These are phyloP conservation scores for Holothuria leucospilota DNA, from an alignment of 53 echinoderm and acorn worm species.

Conservation along the genomic window DNA sequence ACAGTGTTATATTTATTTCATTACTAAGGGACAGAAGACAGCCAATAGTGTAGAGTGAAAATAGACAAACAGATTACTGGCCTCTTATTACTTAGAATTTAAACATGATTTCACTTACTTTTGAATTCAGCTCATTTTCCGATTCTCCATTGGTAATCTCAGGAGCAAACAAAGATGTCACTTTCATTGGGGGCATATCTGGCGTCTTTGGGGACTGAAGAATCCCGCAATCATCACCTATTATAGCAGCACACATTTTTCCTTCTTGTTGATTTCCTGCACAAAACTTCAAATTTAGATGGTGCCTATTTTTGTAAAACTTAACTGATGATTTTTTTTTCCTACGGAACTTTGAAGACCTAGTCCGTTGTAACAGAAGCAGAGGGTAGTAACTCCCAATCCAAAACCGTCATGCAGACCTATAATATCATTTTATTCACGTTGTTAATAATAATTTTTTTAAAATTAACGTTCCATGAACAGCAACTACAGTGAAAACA, in stretches of 20 bases:
- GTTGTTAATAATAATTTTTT: constrained; percentile 5
- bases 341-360: too few species aligned
- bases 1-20: too few species aligned
- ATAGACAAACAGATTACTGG: too few species aligned
- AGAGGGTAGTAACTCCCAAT: neutral
- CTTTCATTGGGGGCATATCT: constrained; percentile 81
- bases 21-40: too few species aligned
- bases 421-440: constrained; percentile 1
- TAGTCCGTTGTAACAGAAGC: too few species aligned
- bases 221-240: constrained; percentile 15
- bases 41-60: too few species aligned
- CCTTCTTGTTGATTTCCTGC: neutral
- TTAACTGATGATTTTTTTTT: too few species aligned
- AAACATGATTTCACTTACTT: constrained; percentile 57
- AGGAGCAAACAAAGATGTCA: constrained; percentile 83
- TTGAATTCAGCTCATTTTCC: constrained; percentile 71
- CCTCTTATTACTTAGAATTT: too few species aligned
- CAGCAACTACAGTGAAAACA: constrained; percentile 1
- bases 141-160: constrained; percentile 78
- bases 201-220: constrained; percentile 88
- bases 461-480: constrained; percentile 33
- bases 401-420: too few species aligned
- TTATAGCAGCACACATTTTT: constrained; percentile 45
- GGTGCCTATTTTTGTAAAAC: too few species aligned
- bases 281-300: neutral